Conservation (phyloP, 2,888 invertebrate species). For the Heliconius erato region DNA sequence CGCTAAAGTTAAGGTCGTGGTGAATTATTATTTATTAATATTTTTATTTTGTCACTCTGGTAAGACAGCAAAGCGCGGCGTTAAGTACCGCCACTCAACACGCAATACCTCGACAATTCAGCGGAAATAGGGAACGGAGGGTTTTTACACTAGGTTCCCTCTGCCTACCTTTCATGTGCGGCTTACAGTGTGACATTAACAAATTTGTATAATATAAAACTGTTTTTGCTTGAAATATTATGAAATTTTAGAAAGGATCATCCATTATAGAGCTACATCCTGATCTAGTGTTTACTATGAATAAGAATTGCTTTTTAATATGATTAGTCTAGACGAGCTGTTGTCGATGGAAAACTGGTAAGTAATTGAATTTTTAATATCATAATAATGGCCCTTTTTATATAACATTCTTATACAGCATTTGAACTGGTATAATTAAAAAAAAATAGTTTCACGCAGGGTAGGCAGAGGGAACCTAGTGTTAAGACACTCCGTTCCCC, state of each 20-base stretch:
- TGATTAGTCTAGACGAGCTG: constrained; percentile 26
- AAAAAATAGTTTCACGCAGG: too few relatives aligned
- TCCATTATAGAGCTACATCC: constrained; percentile 8
- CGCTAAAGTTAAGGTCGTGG: too few relatives aligned
- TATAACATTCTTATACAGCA: not conserved
- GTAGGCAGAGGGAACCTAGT: too few relatives aligned
- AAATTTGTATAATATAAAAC: not conserved
- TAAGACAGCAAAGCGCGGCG: too few relatives aligned
- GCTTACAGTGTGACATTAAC: not conserved
- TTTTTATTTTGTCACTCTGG: too few relatives aligned
- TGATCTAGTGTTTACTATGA: constrained; percentile 30
- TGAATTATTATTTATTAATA: too few relatives aligned
- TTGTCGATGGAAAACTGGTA: constrained; percentile 28
- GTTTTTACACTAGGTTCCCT: not conserved
- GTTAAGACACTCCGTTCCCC: too few relatives aligned
- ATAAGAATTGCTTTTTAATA: constrained; percentile 41
- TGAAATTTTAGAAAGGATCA: not conserved
- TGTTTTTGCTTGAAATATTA: not conserved
- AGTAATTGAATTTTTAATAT: constrained; percentile 31
- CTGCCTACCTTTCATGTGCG: too few relatives aligned
- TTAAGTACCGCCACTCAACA: too few relatives aligned
- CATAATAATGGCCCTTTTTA: not conserved
- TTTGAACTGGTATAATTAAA: not conserved
- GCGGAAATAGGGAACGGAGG: too few relatives aligned
- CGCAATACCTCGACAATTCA: too few relatives aligned